Percentiles rank a stretch among this genome's conserved stretches.
These are phyloP conservation scores for Anthonomus grandis DNA, from an alignment of 1,140 invertebrate species.

Conservation along the genomic window DNA sequence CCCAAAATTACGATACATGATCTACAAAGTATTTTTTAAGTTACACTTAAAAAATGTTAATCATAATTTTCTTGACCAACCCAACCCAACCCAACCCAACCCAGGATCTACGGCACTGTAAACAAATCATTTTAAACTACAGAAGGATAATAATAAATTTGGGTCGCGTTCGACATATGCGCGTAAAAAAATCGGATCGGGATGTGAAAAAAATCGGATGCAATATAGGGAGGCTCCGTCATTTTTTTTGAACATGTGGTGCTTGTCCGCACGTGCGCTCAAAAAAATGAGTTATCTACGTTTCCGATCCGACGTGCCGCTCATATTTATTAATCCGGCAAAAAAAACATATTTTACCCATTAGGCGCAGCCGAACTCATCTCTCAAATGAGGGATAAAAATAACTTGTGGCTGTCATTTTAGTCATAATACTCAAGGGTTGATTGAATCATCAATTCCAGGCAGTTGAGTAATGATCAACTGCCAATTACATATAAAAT, in stretches of 20 bases:
- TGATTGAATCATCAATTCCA: too few species aligned
- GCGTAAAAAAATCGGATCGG: not conserved
- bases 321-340: conserved; percentile 18
- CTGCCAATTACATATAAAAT: too few species aligned
- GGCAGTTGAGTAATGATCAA: too few species aligned
- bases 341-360: conserved; percentile 22
- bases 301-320: conserved; percentile 11
- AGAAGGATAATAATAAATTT: too few species aligned
- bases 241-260: conserved; percentile 16
- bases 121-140: too few species aligned
- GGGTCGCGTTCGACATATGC: not conserved
- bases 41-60: too few species aligned
- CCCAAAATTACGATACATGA: too few species aligned
- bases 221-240: not conserved
- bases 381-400: not conserved
- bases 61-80: too few species aligned
- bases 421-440: not conserved
- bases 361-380: not conserved
- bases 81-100: too few species aligned
- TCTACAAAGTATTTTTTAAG: too few species aligned
- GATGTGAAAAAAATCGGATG: not conserved
- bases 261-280: conserved; percentile 13
- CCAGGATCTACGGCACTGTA: too few species aligned
- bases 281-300: conserved; percentile 20
- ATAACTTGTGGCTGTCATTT: not conserved